Evolutionary conservation across 2,797 vertebrate species (phyloP).

Genomic region (Pogonophryne albipinna): DNA sequence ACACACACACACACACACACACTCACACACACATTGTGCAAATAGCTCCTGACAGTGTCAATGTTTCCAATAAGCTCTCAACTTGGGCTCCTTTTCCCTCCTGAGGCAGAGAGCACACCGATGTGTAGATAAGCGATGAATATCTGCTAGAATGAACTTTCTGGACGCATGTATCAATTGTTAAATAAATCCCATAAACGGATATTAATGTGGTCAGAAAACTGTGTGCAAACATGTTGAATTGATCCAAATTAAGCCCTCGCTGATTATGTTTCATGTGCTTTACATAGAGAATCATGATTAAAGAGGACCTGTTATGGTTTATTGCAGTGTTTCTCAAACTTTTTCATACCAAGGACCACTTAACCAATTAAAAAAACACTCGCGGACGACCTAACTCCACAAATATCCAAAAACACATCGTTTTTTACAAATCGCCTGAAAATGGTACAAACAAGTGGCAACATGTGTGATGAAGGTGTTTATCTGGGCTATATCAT

Average conservation of each 20-base stretch:
- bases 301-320: too few species aligned
- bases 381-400: too few species aligned
- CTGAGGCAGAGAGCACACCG: background rate
- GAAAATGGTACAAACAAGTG: too few species aligned
- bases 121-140: background rate
- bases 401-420: too few species aligned
- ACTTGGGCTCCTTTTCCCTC: constrained; percentile 4
- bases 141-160: background rate
- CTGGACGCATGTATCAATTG: background rate
- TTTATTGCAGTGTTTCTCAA: too few species aligned
- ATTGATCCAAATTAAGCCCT: too few species aligned
- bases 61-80: constrained; percentile 35
- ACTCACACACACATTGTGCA: constrained; percentile 6
- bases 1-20: background rate
- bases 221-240: background rate
- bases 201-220: background rate
- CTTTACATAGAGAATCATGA: too few species aligned
- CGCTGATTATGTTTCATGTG: background rate
- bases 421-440: too few species aligned
- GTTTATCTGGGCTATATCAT: too few species aligned
- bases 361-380: too few species aligned
- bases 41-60: constrained; percentile 31
- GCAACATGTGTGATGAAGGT: too few species aligned
- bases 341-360: too few species aligned
- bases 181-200: background rate